Evolutionary conservation across 53 echinoderm and acorn worm genomes (phyloP).

Genomic region (Paracentrotus lividus): DNA sequence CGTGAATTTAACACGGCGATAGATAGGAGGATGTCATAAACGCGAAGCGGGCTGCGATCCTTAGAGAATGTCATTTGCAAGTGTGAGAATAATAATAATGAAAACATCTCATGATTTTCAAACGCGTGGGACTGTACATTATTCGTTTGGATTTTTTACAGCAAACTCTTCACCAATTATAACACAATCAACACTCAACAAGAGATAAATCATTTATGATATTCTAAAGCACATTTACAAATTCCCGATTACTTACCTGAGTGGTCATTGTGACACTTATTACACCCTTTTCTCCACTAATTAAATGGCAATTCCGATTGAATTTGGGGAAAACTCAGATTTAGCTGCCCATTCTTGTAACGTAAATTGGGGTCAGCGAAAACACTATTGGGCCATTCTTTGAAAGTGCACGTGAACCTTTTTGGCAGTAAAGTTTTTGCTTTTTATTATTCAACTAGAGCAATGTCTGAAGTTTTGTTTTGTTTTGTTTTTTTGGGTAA

Average conservation of each 20-base stretch:
- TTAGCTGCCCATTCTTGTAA: background rate
- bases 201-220: background rate
- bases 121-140: constrained; percentile 6
- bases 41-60: too few relatives aligned
- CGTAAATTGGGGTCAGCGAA: background rate
- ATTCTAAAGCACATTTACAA: background rate
- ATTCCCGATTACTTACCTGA: constrained; percentile 34
- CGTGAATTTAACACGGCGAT: too few relatives aligned
- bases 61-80: too few relatives aligned
- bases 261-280: constrained; percentile 59
- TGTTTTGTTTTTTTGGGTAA: too few relatives aligned
- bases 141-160: background rate
- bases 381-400: background rate
- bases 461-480: too few relatives aligned
- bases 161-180: background rate
- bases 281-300: constrained; percentile 1
- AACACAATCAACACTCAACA: background rate
- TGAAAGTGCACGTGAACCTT: background rate
- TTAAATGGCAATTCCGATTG: constrained; percentile 1
- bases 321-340: constrained; percentile 11
- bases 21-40: too few relatives aligned
- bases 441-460: too few relatives aligned
- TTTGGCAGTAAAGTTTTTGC: too few relatives aligned
- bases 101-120: background rate
- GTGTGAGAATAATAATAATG: too few relatives aligned